phyloP scores from a whole-genome alignment of 2,888 invertebrate genomes.

The Mystacides longicornis region DNA sequence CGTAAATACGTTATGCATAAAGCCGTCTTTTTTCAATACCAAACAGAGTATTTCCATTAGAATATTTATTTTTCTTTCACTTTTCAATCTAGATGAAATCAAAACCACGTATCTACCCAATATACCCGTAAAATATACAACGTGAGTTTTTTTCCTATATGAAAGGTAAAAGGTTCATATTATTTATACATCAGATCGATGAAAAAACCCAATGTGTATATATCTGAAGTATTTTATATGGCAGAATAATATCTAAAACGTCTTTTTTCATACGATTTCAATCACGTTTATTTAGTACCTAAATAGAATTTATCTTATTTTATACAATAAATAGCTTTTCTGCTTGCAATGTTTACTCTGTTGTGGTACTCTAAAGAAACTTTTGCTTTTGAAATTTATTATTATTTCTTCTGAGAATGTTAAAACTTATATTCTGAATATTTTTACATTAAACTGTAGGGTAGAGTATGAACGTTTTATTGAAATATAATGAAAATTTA shows the following conservation, averaged over 20 bases:
- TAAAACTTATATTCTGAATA: no score
- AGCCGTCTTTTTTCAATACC: neutral
- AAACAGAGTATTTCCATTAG: conserved; percentile 22
- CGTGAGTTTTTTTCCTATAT: neutral
- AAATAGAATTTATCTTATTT: conserved; percentile 7
- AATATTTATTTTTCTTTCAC: conserved; percentile 18
- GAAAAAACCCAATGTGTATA: neutral
- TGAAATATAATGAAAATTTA: no score
- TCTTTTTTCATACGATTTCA: conserved; percentile 15
- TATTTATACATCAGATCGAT: neutral
- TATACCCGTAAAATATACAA: neutral
- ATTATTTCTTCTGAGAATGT: no score
- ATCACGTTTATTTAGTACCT: conserved; percentile 24
- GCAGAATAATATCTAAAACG: conserved; percentile 2
- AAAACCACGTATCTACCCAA: conserved; percentile 11
- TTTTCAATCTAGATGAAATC: conserved; percentile 19
- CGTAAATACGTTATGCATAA: no score
- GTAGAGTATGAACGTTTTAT: no score
- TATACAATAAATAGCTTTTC: no score
- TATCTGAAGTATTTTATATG: neutral
- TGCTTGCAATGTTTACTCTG: no score
- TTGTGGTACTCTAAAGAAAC: no score
- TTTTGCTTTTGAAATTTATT: no score
- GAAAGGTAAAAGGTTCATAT: neutral
- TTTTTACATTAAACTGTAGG: no score